Conservation (phyloP, 1,140 invertebrate species). For the Nebria ingens region DNA sequence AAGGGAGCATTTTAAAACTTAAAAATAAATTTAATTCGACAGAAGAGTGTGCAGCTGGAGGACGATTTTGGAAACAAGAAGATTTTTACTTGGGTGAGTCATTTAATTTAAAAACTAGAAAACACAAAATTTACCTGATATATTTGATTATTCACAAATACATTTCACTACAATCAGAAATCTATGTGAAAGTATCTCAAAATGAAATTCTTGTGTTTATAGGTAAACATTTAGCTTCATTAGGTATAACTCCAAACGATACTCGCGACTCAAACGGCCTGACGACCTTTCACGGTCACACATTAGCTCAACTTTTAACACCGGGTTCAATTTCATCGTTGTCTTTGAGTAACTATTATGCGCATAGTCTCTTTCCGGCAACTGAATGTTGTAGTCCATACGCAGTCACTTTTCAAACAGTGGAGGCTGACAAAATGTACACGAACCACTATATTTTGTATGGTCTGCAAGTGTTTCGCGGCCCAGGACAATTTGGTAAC, state of each 20-base stretch:
- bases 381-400: constrained; percentile 34
- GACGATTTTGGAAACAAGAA: constrained; percentile 44
- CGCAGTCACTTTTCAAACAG: constrained; percentile 33
- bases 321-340: constrained; percentile 32
- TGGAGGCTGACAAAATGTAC: not conserved
- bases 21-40: constrained; percentile 32
- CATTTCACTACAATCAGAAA: too few species aligned
- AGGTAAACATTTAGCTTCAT: constrained; percentile 38
- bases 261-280: constrained; percentile 36
- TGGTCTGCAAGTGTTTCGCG: not conserved
- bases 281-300: constrained; percentile 39
- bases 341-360: constrained; percentile 33
- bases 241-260: constrained; percentile 37
- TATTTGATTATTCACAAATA: too few species aligned
- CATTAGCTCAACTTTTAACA: constrained; percentile 35
- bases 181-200: too few species aligned
- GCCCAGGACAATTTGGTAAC: not conserved
- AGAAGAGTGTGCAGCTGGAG: constrained; percentile 33
- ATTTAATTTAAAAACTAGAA: too few species aligned
- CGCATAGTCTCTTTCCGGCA: constrained; percentile 34
- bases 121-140: too few species aligned
- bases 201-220: constrained; percentile 13
- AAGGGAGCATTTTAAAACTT: constrained; percentile 30
- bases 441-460: not conserved
- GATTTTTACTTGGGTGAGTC: constrained; percentile 43